Conservation (phyloP, 30 jellyfish, hydroid and myxozoan species). For the Aurelia sp. region DNA sequence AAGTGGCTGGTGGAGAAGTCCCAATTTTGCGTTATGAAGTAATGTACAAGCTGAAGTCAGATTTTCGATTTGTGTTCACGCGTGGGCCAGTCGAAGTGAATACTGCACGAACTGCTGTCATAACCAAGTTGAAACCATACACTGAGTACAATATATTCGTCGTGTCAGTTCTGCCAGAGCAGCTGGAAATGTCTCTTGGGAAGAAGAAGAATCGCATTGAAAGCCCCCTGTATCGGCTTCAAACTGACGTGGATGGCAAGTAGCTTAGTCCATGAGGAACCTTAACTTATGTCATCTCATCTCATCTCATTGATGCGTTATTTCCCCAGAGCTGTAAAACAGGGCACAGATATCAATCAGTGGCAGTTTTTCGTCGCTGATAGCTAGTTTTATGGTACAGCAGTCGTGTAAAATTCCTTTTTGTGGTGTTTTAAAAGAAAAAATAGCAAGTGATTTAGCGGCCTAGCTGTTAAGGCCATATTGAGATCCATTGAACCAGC, state of each 20-base stretch:
- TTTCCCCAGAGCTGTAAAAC: too few relatives aligned
- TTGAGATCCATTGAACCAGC: too few relatives aligned
- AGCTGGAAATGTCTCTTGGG: constrained; percentile 34
- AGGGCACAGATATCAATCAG: too few relatives aligned
- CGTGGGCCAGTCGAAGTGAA: constrained; percentile 58
- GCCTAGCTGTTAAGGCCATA: too few relatives aligned
- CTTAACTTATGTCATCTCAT: too few relatives aligned
- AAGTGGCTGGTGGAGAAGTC: constrained; percentile 55
- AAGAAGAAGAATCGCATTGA: constrained; percentile 9
- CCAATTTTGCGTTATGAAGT: constrained; percentile 56
- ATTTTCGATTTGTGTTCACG: constrained; percentile 24
- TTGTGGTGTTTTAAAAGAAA: too few relatives aligned
- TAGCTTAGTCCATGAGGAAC: too few relatives aligned
- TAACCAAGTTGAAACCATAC: constrained; percentile 49
- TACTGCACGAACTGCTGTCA: constrained; percentile 27
- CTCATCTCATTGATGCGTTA: too few relatives aligned
- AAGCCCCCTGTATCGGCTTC: constrained; percentile 54
- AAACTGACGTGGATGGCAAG: constrained; percentile 70
- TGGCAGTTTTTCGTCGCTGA: too few relatives aligned
- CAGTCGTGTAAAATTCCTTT: too few relatives aligned
- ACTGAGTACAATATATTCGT: constrained; percentile 56
- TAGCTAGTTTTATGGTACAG: too few relatives aligned
- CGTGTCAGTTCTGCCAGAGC: constrained; percentile 53
- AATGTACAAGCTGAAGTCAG: constrained; percentile 49
- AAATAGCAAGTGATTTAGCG: too few relatives aligned